phyloP scores from a whole-genome alignment of 2,888 invertebrate species.

The Pegoplata infirma region DNA sequence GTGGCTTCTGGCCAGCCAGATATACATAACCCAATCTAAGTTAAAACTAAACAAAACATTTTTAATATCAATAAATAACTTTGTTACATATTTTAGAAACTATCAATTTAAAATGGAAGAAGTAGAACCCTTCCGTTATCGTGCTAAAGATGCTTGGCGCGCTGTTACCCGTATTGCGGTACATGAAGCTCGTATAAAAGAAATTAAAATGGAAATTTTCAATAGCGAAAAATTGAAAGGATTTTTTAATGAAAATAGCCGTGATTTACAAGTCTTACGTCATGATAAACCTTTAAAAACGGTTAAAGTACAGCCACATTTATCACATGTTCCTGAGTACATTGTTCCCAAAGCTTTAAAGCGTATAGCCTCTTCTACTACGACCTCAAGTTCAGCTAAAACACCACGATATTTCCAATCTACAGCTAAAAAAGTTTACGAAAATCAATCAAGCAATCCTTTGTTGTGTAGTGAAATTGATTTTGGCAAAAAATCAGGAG shows the following conservation, averaged over 20 bases:
- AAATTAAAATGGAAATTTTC: conserved; percentile 95
- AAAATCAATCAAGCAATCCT: conserved; percentile 74
- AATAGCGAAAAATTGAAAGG: conserved; percentile 94
- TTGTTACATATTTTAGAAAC: conserved; percentile 81
- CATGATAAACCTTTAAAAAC: conserved; percentile 92
- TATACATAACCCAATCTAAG: too few species aligned
- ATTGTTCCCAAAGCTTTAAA: conserved; percentile 89
- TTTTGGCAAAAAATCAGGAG: conserved; percentile 71
- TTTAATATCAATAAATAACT: too few species aligned
- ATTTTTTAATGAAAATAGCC: conserved; percentile 95
- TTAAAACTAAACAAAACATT: too few species aligned
- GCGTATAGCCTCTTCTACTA: conserved; percentile 78
- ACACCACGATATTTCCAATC: conserved; percentile 65
- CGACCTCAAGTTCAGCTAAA: conserved; percentile 47
- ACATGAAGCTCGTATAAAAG: conserved; percentile 94
- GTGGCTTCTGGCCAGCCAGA: too few species aligned
- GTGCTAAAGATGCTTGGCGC: conserved; percentile 96
- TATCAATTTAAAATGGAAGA: conserved; percentile 97
- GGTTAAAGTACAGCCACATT: conserved; percentile 89
- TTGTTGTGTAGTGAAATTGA: conserved; percentile 75
- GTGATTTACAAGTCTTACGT: conserved; percentile 89
- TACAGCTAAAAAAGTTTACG: conserved; percentile 72
- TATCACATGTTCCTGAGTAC: conserved; percentile 96
- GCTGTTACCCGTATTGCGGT: conserved; percentile 96
- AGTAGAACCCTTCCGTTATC: conserved; percentile 96